phyloP scores from a whole-genome alignment of 2,888 invertebrate genomes.

The Ophion ventricosus region DNA sequence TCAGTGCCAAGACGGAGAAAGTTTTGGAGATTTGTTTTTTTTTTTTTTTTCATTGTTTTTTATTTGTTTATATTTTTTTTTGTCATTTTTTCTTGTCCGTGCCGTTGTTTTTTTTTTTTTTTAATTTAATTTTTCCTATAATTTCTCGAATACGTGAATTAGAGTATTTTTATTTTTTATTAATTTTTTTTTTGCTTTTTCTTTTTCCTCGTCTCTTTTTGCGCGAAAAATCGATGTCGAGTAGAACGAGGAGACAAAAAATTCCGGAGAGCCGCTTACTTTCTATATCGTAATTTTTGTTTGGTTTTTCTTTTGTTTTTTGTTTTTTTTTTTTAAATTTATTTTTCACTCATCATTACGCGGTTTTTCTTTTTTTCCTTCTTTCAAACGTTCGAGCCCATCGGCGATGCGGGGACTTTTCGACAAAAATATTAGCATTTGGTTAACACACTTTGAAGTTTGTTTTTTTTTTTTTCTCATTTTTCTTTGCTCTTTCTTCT shows the following conservation, averaged over 20 bases:
- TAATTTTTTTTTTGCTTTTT: no score
- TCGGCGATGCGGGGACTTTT: slow-evolving; percentile 55
- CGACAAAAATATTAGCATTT: slow-evolving; percentile 73
- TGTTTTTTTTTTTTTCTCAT: slow-evolving; percentile 24
- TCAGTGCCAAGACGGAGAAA: slow-evolving; percentile 9
- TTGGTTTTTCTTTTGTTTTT: slow-evolving; percentile 27
- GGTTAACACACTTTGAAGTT: slow-evolving; percentile 42
- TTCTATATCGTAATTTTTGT: slow-evolving; percentile 50
- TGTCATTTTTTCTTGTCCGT: neutral
- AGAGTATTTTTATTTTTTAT: no score
- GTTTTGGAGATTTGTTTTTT: slow-evolving; percentile 13
- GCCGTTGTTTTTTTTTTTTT: neutral
- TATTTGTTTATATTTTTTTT: neutral
- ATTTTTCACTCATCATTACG: neutral
- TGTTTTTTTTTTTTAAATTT: no score
- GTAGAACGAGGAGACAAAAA: slow-evolving; percentile 59
- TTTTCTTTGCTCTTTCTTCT: slow-evolving; percentile 1
- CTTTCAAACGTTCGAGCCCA: slow-evolving; percentile 24
- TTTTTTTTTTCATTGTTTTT: neutral
- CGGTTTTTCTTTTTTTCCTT: neutral
- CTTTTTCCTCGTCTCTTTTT: slow-evolving; percentile 6
- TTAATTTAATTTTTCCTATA: no score
- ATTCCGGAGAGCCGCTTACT: slow-evolving; percentile 52
- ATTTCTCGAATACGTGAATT: neutral
- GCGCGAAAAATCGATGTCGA: slow-evolving; percentile 22